A percentile compares a stretch with the other conserved stretches of the same genome.
Conservation (phyloP, 2,113 vertebrate genomes). For the Serilophus lunatus region DNA sequence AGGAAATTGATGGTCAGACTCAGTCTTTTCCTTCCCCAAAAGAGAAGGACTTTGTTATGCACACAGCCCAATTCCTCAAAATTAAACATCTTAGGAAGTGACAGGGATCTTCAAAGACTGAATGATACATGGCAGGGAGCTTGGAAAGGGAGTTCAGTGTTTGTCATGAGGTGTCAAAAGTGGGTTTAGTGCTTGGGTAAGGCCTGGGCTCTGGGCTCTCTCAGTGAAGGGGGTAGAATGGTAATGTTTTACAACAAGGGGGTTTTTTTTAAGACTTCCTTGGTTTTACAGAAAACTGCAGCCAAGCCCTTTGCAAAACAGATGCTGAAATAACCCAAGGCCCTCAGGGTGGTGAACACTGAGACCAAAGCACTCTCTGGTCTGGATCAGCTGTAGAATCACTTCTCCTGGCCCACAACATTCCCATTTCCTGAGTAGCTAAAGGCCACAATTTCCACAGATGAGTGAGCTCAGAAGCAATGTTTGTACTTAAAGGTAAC, state of each 20-base stretch:
- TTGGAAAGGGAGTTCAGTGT: not conserved
- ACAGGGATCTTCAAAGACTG: not conserved
- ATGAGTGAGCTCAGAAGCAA: not conserved
- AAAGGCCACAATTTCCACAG: not conserved
- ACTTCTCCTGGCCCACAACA: not conserved
- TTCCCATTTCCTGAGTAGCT: not conserved
- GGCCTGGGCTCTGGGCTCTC: not conserved
- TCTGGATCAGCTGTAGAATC: not conserved
- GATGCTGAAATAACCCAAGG: not conserved
- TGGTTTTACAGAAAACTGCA: not conserved
- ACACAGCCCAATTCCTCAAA: not conserved
- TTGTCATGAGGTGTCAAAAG: not conserved
- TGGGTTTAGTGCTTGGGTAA: not conserved
- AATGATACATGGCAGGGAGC: not conserved
- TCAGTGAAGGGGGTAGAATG: not conserved
- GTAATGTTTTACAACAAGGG: not conserved
- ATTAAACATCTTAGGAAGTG: not conserved
- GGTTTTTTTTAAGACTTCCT: not conserved
- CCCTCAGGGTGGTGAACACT: not conserved
- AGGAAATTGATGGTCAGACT: not conserved
- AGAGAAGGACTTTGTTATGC: not conserved
- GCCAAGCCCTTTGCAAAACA: conserved; percentile 13
- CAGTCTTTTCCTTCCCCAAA: not conserved
- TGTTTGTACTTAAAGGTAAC: not conserved
- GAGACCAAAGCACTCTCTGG: not conserved